Conservation (phyloP, 2,888 invertebrate genomes). For the Emmelina monodactyla region DNA sequence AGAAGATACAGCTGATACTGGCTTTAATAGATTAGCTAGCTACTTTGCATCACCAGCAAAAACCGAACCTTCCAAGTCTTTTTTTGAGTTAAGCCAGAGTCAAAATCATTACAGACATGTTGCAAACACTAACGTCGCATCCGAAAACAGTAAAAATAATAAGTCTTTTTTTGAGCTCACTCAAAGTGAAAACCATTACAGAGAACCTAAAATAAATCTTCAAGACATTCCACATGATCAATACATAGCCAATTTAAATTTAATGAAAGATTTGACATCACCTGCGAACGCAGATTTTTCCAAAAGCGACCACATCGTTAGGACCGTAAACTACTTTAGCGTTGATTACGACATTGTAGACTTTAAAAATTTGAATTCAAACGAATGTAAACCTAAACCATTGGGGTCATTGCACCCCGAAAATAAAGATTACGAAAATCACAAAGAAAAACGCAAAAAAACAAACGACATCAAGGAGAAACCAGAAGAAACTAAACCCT, state of each 20-base stretch:
- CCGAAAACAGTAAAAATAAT: not conserved
- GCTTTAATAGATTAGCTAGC: constrained; percentile 44
- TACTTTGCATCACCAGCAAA: constrained; percentile 42
- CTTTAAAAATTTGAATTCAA: constrained; percentile 8
- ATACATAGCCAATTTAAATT: constrained; percentile 22
- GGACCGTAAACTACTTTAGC: constrained; percentile 42
- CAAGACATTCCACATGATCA: constrained; percentile 24
- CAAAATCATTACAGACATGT: constrained; percentile 50
- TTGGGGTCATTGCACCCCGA: too few relatives aligned
- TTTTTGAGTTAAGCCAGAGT: constrained; percentile 58
- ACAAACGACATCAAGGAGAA: constrained; percentile 5
- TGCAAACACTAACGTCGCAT: constrained; percentile 11
- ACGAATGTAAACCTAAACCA: not conserved
- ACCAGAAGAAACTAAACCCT: constrained; percentile 12
- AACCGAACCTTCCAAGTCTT: constrained; percentile 48
- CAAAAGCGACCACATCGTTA: constrained; percentile 27
- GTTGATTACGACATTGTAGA: constrained; percentile 29
- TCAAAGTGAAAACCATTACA: constrained; percentile 19
- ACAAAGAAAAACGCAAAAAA: constrained; percentile 8
- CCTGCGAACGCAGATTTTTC: constrained; percentile 24
- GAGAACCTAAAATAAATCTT: constrained; percentile 11
- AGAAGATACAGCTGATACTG: constrained; percentile 16
- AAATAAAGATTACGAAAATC: too few relatives aligned
- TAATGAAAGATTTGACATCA: constrained; percentile 44
- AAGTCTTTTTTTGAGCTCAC: constrained; percentile 13